Percentiles rank a stretch among this genome's conserved stretches.
phyloP scores from a whole-genome alignment of 2,797 vertebrate species.

The Acrossocheilus fasciatus region DNA sequence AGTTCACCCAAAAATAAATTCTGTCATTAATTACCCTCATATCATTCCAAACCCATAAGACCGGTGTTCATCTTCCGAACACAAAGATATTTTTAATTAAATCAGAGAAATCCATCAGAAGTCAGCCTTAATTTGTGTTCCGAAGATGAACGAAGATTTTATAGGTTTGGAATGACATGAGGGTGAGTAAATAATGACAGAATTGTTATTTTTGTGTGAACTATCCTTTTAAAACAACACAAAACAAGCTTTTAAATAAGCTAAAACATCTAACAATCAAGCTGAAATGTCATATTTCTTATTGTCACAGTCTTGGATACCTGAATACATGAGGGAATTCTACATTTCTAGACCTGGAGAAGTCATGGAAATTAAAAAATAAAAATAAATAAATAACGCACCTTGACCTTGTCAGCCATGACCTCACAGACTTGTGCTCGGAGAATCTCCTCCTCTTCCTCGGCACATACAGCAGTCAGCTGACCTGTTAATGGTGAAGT shows the following conservation, averaged over 20 bases:
- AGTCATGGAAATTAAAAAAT: background rate
- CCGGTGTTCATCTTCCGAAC: too few relatives aligned
- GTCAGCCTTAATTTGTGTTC: too few relatives aligned
- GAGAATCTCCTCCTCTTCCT: conserved; percentile 92
- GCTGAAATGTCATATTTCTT: background rate
- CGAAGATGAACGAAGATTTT: too few relatives aligned
- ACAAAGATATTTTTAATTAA: too few relatives aligned
- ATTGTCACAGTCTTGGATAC: background rate
- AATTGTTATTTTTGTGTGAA: too few relatives aligned
- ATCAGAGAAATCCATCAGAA: too few relatives aligned
- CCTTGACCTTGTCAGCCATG: conserved; percentile 88
- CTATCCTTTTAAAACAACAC: background rate
- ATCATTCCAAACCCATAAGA: background rate
- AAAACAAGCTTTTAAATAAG: conserved; percentile 12
- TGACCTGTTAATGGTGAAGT: conserved; percentile 79
- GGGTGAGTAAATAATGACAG: too few relatives aligned
- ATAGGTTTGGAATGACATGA: too few relatives aligned
- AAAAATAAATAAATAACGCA: conserved; percentile 28
- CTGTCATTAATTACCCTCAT: background rate
- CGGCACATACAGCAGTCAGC: conserved; percentile 85
- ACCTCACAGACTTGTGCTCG: conserved; percentile 86
- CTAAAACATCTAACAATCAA: background rate
- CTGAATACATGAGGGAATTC: background rate
- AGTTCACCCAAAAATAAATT: background rate
- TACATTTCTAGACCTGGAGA: background rate